Percentiles rank a stretch among this genome's conserved stretches.
Evolutionary conservation across 1,140 invertebrate genomes (phyloP).

Genomic region (Drosophila guanche): DNA sequence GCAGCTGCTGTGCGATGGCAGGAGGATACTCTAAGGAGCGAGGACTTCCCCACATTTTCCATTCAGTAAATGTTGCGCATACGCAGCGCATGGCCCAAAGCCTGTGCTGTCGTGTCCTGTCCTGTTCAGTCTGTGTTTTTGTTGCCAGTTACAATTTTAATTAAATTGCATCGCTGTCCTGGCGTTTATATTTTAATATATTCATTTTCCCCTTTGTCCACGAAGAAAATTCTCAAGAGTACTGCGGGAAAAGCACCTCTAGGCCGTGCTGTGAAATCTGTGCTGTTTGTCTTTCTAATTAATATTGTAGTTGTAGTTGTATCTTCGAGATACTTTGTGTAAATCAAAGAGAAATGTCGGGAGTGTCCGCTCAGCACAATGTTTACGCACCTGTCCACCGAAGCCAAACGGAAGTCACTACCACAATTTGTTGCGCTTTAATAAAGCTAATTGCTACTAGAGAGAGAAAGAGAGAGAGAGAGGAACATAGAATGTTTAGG

Average conservation of each 20-base stretch:
- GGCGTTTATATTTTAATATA: conserved; percentile 32
- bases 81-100: conserved; percentile 39
- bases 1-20: conserved; percentile 19
- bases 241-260: conserved; percentile 1
- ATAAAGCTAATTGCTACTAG: conserved; percentile 67
- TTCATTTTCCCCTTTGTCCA: conserved; percentile 35
- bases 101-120: conserved; percentile 25
- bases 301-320: conserved; percentile 67
- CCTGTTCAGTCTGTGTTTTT: conserved; percentile 37
- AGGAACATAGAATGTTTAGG: too few relatives aligned
- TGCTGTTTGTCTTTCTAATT: conserved; percentile 75
- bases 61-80: conserved; percentile 54
- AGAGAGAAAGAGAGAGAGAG: neutral
- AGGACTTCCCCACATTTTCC: too few relatives aligned
- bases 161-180: conserved; percentile 53
- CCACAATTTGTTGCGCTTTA: conserved; percentile 50
- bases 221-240: conserved; percentile 8
- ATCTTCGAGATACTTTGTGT: conserved; percentile 72
- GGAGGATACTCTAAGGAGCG: too few relatives aligned
- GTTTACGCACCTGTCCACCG: conserved; percentile 28
- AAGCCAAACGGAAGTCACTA: neutral
- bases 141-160: conserved; percentile 63
- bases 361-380: conserved; percentile 16
- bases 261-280: conserved; percentile 23
- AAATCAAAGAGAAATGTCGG: conserved; percentile 61